Percentiles rank a stretch among this genome's conserved stretches.
phyloP scores from a whole-genome alignment of 2,113 vertebrate genomes.

The Synchiropus splendidus region DNA sequence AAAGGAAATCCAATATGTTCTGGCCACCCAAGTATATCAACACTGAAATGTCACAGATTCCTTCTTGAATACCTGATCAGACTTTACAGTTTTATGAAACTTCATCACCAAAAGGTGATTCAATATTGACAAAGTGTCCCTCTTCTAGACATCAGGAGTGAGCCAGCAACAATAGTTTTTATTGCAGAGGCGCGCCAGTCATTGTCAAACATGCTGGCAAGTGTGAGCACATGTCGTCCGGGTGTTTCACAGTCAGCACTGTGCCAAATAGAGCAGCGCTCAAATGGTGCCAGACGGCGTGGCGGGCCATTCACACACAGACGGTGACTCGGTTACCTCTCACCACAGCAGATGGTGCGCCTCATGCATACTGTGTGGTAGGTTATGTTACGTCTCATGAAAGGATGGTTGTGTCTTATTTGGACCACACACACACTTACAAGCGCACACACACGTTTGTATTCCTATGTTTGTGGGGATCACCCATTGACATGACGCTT shows the following conservation, averaged over 20 bases:
- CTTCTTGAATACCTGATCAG: too few species aligned
- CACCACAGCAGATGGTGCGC: conserved; percentile 47
- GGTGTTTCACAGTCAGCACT: conserved; percentile 32
- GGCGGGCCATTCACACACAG: conserved; percentile 39
- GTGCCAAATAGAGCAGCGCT: conserved; percentile 33
- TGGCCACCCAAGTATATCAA: too few species aligned
- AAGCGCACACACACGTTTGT: neutral
- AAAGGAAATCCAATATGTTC: too few species aligned
- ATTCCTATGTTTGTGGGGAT: too few species aligned
- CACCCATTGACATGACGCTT: too few species aligned
- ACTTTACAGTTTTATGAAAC: too few species aligned
- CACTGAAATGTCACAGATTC: too few species aligned
- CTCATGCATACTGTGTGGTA: conserved; percentile 30
- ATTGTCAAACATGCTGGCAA: conserved; percentile 10
- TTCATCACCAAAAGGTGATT: too few species aligned
- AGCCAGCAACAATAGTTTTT: neutral
- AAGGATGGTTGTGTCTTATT: conserved; percentile 35
- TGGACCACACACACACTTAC: conserved; percentile 15
- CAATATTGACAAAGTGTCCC: too few species aligned
- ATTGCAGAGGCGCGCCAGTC: conserved; percentile 1
- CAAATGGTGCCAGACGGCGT: conserved; percentile 35
- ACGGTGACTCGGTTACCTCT: conserved; percentile 44
- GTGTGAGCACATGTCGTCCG: conserved; percentile 9
- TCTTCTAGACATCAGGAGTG: too few species aligned
- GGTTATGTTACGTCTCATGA: conserved; percentile 41